Evolutionary conservation across 1,140 invertebrate species (phyloP).

Genomic region (Achroia grisella): DNA sequence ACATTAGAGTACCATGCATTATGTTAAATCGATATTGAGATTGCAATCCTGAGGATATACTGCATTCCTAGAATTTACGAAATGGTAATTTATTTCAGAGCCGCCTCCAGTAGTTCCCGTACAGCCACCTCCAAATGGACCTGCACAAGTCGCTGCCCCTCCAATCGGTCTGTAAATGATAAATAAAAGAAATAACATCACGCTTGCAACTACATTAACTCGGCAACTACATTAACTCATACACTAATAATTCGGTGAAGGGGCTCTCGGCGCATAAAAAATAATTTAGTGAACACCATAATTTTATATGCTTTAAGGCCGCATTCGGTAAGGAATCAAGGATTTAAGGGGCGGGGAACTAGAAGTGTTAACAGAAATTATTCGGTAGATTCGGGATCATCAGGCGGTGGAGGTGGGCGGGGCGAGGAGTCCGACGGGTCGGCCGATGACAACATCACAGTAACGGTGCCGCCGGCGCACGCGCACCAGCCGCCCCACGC

Average conservation of each 20-base stretch:
- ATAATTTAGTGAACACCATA: conserved; percentile 1
- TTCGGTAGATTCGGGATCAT: conserved; percentile 27
- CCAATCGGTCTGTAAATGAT: conserved; percentile 23
- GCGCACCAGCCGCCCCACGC: conserved; percentile 6
- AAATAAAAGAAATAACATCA: background rate
- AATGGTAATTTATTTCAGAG: conserved; percentile 17
- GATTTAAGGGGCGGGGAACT: background rate
- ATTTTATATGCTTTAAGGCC: background rate
- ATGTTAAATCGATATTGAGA: too few species aligned
- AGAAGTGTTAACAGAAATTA: background rate
- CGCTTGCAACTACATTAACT: background rate
- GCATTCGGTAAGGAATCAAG: background rate
- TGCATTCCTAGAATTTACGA: background rate
- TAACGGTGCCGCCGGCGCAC: conserved; percentile 64
- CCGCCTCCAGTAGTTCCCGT: conserved; percentile 10
- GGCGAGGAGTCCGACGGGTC: conserved; percentile 68
- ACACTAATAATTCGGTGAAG: conserved; percentile 1
- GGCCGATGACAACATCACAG: conserved; percentile 75
- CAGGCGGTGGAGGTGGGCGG: conserved; percentile 1
- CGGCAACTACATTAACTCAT: background rate
- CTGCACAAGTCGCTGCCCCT: conserved; percentile 15
- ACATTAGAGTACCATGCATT: too few species aligned
- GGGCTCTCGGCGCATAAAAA: conserved; percentile 23
- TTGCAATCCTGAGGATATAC: too few species aligned
- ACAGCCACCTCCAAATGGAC: conserved; percentile 23